Percentiles rank a stretch among this genome's conserved stretches.
phyloP scores from a whole-genome alignment of 1,140 invertebrate genomes.

The Globodera rostochiensis region DNA sequence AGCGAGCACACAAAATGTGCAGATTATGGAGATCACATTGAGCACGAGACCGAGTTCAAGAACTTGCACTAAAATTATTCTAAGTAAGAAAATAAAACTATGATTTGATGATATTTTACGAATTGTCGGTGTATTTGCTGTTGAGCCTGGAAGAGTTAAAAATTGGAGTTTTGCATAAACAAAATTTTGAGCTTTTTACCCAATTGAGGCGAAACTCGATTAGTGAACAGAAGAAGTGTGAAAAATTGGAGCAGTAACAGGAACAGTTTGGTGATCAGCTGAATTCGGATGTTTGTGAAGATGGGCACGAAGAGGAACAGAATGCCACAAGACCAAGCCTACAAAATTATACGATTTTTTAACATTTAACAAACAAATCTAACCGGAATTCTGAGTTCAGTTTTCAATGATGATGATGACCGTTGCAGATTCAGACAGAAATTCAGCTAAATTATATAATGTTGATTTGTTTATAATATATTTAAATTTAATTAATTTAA shows the following conservation, averaged over 20 bases:
- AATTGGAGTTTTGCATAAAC: background rate
- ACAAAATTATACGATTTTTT: conserved; percentile 37
- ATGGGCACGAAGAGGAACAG: conserved; percentile 62
- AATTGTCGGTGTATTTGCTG: conserved; percentile 56
- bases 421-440: conserved; percentile 64
- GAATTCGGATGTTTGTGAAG: conserved; percentile 50
- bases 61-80: conserved; percentile 53
- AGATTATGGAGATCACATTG: conserved; percentile 56
- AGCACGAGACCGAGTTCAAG: conserved; percentile 59
- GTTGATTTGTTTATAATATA: conserved; percentile 14
- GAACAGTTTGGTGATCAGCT: conserved; percentile 59
- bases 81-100: conserved; percentile 20
- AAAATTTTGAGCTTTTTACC: conserved; percentile 25
- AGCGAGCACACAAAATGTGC: conserved; percentile 45
- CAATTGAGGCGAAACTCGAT: conserved; percentile 60
- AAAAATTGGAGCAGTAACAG: conserved; percentile 57
- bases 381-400: conserved; percentile 45
- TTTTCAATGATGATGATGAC: conserved; percentile 54
- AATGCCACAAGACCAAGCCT: conserved; percentile 53
- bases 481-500: conserved; percentile 9
- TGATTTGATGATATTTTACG: conserved; percentile 36
- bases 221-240: conserved; percentile 60
- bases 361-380: background rate
- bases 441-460: conserved; percentile 45
- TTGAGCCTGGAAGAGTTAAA: conserved; percentile 34